phyloP scores from a whole-genome alignment of 2,888 invertebrate genomes.

The Phasia obesa region DNA sequence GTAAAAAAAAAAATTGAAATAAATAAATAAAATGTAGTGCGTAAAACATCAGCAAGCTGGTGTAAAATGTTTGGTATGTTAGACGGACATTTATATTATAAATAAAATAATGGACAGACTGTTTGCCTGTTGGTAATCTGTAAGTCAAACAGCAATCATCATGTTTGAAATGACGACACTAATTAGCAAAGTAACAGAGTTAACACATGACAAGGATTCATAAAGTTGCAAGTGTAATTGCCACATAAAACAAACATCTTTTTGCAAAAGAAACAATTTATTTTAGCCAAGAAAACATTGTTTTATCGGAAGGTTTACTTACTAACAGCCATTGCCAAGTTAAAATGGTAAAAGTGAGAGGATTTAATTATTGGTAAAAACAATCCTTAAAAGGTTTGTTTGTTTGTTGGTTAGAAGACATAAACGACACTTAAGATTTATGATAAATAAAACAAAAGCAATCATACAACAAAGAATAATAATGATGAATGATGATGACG shows the following conservation, averaged over 20 bases:
- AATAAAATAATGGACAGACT: background rate
- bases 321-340: background rate
- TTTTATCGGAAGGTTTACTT: background rate
- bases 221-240: constrained; percentile 64
- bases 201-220: constrained; percentile 71
- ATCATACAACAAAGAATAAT: constrained; percentile 1
- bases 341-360: constrained; percentile 54
- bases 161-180: constrained; percentile 71
- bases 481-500: constrained; percentile 4
- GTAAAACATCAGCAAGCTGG: constrained; percentile 43
- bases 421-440: constrained; percentile 66
- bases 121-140: constrained; percentile 8
- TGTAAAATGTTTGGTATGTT: constrained; percentile 59
- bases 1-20: constrained; percentile 17
- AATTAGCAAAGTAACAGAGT: constrained; percentile 71
- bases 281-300: constrained; percentile 15
- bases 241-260: constrained; percentile 56
- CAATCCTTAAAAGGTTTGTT: constrained; percentile 68
- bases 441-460: constrained; percentile 53
- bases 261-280: constrained; percentile 26
- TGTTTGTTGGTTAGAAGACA: constrained; percentile 43
- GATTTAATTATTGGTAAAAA: constrained; percentile 68
- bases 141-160: constrained; percentile 64
- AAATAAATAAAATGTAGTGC: constrained; percentile 61
- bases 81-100: constrained; percentile 10